These are phyloP conservation scores for Phocoena sinus DNA, from an alignment of 2,113 vertebrate species.

Conservation along the genomic window DNA sequence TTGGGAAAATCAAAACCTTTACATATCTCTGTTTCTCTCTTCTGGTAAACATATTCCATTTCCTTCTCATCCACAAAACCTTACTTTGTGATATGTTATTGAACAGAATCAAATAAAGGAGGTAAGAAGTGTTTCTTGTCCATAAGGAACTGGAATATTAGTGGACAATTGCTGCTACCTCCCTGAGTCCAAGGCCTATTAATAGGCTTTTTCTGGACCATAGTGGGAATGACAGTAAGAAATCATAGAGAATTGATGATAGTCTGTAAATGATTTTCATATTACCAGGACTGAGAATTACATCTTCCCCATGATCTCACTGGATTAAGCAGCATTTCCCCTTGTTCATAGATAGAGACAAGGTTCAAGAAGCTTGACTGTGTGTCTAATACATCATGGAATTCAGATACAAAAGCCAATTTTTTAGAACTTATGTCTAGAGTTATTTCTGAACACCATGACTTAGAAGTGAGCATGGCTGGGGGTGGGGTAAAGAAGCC, in stretches of 20 bases:
- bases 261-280: not conserved
- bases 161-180: not conserved
- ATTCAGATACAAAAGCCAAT: not conserved
- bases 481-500: fast-evolving
- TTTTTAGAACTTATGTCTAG: not conserved
- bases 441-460: not conserved
- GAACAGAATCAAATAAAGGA: not conserved
- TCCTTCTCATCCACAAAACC: not conserved
- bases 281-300: not conserved
- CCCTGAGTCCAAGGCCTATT: not conserved
- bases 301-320: not conserved
- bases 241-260: not conserved
- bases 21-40: not conserved
- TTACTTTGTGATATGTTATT: not conserved
- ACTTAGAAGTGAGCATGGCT: not conserved
- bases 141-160: not conserved
- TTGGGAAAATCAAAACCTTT: not conserved
- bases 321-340: not conserved
- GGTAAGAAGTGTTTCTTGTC: not conserved
- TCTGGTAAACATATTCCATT: not conserved
- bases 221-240: not conserved
- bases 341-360: not conserved
- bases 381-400: not conserved
- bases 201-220: not conserved
- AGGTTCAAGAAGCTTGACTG: not conserved